Base-by-base conservation (phyloP, 1,140 invertebrate genomes). In the Dufourea novaeangliae region DNA sequence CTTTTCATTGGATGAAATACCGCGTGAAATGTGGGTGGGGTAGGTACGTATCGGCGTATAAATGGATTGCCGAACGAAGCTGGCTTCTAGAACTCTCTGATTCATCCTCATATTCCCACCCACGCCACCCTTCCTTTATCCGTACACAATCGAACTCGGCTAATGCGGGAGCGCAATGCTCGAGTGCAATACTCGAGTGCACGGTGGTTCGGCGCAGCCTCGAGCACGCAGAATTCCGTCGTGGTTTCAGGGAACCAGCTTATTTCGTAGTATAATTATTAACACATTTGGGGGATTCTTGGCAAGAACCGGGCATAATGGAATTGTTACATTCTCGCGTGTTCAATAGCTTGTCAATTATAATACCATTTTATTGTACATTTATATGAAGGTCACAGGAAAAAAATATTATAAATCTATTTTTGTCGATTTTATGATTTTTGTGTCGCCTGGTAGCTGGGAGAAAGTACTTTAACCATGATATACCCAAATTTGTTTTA, bases 1-100 rank as follows among this genome's bases (percentile, higher is more conserved):
- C 75, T 88, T 88, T 85, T 59, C 80, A 73, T 82, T 83, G 74
- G 83, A 88, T 87, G 83, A 90, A 89, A 84, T 87, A 84, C 85
- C 73, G 74, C 72, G 78, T 79, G 81, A 88, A 84, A 86, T 44
- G 82, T 81, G 81, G 83, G 77, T 77, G 50, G 77, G n/a, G 20
- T 81, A 46, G 34, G 20, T 80, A 46, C n/a, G 57, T 63, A 85
- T 68, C 76, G 74, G 37, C 74, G 74, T 79, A 88, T 86, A 85
- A 88, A 88, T 90, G 81, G 83, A 88, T 89, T 84, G 87, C 71
- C 74, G 71, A 83, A 83, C 41, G 63, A 78, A 20, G 39, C 59
- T n/a, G 67, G 32, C 68, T 41, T 56, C 66, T 46, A 67, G 32
- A 73, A 63, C 56, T 70, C 52, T 74, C 52, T 77, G 66, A 70